Conservation (phyloP, 2,797 vertebrate genomes). For the Poeciliopsis gracilis region DNA sequence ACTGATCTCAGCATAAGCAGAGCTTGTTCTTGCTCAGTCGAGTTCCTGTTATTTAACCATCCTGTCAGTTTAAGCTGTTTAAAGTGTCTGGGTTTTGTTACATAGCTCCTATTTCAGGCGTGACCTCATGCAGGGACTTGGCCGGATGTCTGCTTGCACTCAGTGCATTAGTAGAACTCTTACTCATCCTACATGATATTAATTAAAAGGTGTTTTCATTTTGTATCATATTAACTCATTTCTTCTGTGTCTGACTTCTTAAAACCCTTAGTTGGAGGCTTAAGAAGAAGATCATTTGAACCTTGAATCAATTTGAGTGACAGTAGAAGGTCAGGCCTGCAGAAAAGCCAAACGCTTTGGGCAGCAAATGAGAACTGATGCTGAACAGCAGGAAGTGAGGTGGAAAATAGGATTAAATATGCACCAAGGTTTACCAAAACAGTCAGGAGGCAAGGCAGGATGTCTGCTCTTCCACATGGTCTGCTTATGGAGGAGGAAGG, state of each 20-base stretch:
- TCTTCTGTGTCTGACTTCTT: background rate
- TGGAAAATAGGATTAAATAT: slow-evolving; percentile 63
- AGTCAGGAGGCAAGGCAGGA: slow-evolving; percentile 25
- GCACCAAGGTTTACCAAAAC: slow-evolving; percentile 29
- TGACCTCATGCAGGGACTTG: background rate
- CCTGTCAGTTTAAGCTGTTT: slow-evolving; percentile 29
- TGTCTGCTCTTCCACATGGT: background rate
- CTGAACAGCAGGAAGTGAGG: slow-evolving; percentile 39
- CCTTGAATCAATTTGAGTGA: slow-evolving; percentile 7
- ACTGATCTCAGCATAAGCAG: slow-evolving; percentile 37
- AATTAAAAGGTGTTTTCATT: background rate
- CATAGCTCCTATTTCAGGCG: slow-evolving; percentile 47
- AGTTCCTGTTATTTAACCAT: slow-evolving; percentile 51
- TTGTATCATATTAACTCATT: background rate
- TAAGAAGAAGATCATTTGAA: background rate
- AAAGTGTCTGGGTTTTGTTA: slow-evolving; percentile 37
- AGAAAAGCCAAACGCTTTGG: slow-evolving; percentile 29
- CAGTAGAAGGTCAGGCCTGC: slow-evolving; percentile 22
- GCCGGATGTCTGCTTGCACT: slow-evolving; percentile 5
- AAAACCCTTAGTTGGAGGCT: background rate
- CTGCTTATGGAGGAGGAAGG: background rate
- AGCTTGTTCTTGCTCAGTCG: slow-evolving; percentile 37
- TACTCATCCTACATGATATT: background rate
- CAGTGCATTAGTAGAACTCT: background rate
- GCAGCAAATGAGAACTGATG: slow-evolving; percentile 38